Evolutionary conservation across 2,888 invertebrate species (phyloP).

Genomic region (Abscondita cerata): DNA sequence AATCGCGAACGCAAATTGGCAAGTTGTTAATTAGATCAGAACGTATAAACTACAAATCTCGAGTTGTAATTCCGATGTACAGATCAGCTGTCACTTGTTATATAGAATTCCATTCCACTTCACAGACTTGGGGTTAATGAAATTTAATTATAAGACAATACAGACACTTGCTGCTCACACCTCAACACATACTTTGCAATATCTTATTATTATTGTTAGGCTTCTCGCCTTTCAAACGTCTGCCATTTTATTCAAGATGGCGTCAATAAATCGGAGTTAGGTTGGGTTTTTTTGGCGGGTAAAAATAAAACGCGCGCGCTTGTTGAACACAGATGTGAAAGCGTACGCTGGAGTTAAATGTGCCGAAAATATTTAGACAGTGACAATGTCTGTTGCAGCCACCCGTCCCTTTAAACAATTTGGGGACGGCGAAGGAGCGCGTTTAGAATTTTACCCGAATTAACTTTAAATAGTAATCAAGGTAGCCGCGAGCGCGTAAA

Average conservation of each 20-base stretch:
- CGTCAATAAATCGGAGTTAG: too few relatives aligned
- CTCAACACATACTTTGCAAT: constrained; percentile 54
- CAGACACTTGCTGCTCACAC: constrained; percentile 51
- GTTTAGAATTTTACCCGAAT: constrained; percentile 5
- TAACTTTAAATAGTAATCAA: constrained; percentile 6
- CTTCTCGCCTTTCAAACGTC: constrained; percentile 38
- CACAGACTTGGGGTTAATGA: constrained; percentile 53
- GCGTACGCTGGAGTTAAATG: constrained; percentile 55
- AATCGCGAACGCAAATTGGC: constrained; percentile 27
- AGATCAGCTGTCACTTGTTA: constrained; percentile 55
- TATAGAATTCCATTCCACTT: constrained; percentile 49
- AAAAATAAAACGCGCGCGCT: constrained; percentile 38
- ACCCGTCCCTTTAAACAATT: constrained; percentile 26
- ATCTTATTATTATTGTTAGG: constrained; percentile 50
- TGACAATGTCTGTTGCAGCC: constrained; percentile 54
- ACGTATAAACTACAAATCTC: constrained; percentile 38
- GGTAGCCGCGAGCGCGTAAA: not conserved
- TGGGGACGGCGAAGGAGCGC: constrained; percentile 4
- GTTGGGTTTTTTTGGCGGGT: too few relatives aligned
- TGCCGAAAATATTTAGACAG: constrained; percentile 56
- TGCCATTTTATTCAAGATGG: constrained; percentile 23
- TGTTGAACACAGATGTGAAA: constrained; percentile 54
- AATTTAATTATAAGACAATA: constrained; percentile 58
- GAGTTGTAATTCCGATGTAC: constrained; percentile 45
- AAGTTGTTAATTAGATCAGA: constrained; percentile 33